Evolutionary conservation across 2,888 invertebrate genomes (phyloP).

Genomic region (Torymus tubicola): DNA sequence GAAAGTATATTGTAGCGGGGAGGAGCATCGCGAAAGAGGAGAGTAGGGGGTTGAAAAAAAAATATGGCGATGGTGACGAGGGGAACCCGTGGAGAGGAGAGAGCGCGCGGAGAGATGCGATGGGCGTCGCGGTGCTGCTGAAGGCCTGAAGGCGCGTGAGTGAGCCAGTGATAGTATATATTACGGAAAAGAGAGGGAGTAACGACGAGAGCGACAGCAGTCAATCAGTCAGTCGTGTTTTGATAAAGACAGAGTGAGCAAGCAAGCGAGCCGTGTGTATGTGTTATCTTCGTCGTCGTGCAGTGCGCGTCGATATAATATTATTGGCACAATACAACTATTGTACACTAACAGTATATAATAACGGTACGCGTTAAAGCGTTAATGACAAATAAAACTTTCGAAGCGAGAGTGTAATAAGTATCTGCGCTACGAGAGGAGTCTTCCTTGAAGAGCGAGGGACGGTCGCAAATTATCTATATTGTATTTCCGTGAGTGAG

Average conservation of each 20-base stretch:
- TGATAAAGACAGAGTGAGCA: conserved; percentile 27
- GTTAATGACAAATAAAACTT: too few relatives aligned
- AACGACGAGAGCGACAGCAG: background rate
- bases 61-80: conserved; percentile 66
- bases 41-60: conserved; percentile 23
- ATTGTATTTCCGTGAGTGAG: background rate
- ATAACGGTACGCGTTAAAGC: too few relatives aligned
- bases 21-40: background rate
- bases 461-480: background rate
- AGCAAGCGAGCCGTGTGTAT: background rate
- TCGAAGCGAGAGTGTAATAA: too few relatives aligned
- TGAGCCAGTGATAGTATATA: background rate
- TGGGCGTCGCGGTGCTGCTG: conserved; percentile 69
- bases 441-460: too few relatives aligned
- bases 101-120: conserved; percentile 67
- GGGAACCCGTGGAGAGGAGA: conserved; percentile 63
- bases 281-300: background rate
- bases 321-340: too few relatives aligned
- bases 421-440: too few relatives aligned
- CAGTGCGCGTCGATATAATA: too few relatives aligned
- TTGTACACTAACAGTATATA: too few relatives aligned
- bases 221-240: conserved; percentile 16
- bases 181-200: background rate
- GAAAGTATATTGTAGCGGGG: too few relatives aligned
- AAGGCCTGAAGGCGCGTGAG: conserved; percentile 28